These are phyloP conservation scores for Asarcornis scutulata DNA, from an alignment of 2,113 vertebrate genomes.

Conservation along the genomic window DNA sequence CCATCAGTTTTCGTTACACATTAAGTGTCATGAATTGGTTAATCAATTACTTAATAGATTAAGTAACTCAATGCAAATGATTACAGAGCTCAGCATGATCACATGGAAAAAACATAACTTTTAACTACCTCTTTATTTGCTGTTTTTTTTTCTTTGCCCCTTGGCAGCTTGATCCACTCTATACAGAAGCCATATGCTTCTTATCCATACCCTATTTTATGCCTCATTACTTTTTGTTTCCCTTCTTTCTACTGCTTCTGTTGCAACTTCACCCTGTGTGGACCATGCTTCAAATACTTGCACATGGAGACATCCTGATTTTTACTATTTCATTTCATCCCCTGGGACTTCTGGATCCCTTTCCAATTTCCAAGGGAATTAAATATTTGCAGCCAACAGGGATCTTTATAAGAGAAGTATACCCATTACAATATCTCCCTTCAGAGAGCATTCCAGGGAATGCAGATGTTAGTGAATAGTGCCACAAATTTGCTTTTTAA, in stretches of 20 bases:
- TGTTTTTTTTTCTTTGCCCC: background rate
- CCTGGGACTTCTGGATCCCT: background rate
- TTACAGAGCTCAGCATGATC: background rate
- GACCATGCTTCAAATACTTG: background rate
- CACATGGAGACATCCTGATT: background rate
- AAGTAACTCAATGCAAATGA: background rate
- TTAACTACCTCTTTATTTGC: background rate
- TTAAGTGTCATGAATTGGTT: background rate
- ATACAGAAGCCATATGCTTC: background rate
- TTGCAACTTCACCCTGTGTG: background rate
- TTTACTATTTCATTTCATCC: background rate
- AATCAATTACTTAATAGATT: background rate
- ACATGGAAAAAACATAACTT: fast-evolving
- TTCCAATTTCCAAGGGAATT: background rate
- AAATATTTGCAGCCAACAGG: background rate
- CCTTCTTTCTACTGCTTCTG: background rate
- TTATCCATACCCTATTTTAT: background rate
- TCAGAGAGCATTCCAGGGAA: background rate
- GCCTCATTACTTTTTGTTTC: background rate
- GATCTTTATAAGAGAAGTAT: background rate
- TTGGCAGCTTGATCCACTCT: background rate
- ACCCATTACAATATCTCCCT: background rate
- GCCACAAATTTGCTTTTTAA: background rate
- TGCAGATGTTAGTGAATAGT: fast-evolving
- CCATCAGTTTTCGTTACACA: background rate